Percentiles rank a stretch among this genome's conserved stretches.
Conservation (phyloP, 2,888 invertebrate genomes). For the Tortricodes alternella region DNA sequence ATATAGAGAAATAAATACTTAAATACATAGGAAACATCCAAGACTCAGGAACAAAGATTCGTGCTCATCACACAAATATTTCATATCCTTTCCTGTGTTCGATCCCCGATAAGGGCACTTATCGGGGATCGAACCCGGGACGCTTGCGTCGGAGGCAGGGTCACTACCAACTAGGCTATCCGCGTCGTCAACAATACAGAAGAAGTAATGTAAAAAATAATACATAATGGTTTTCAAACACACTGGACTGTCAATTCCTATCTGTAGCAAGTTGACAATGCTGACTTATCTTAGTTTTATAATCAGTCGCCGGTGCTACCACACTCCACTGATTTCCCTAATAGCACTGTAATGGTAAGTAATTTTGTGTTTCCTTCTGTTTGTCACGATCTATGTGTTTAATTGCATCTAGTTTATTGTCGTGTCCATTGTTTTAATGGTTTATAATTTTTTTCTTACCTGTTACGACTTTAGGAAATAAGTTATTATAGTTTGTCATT, state of each 20-base stretch:
- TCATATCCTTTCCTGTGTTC: too few species aligned
- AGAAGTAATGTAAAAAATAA: too few species aligned
- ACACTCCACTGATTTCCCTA: constrained; percentile 27
- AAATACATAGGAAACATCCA: too few species aligned
- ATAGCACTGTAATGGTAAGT: constrained; percentile 27
- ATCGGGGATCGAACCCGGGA: too few species aligned
- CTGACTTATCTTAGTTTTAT: constrained; percentile 27
- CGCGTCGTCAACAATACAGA: too few species aligned
- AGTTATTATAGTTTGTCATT: not conserved
- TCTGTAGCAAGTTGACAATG: constrained; percentile 25
- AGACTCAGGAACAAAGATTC: too few species aligned
- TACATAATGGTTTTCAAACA: too few species aligned
- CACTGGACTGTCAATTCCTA: constrained; percentile 6
- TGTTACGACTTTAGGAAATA: constrained; percentile 22
- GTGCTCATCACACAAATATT: too few species aligned
- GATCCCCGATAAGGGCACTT: too few species aligned
- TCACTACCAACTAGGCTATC: too few species aligned
- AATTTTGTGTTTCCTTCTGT: constrained; percentile 28
- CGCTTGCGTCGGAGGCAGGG: too few species aligned
- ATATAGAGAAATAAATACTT: too few species aligned
- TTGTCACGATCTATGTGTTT: constrained; percentile 29
- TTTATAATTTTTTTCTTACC: constrained; percentile 16
- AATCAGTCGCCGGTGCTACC: constrained; percentile 12
- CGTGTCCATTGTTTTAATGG: constrained; percentile 19
- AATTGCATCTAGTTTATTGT: constrained; percentile 30